Conservation (phyloP, 2,113 vertebrate species). For the Paramormyrops kingsleyae region DNA sequence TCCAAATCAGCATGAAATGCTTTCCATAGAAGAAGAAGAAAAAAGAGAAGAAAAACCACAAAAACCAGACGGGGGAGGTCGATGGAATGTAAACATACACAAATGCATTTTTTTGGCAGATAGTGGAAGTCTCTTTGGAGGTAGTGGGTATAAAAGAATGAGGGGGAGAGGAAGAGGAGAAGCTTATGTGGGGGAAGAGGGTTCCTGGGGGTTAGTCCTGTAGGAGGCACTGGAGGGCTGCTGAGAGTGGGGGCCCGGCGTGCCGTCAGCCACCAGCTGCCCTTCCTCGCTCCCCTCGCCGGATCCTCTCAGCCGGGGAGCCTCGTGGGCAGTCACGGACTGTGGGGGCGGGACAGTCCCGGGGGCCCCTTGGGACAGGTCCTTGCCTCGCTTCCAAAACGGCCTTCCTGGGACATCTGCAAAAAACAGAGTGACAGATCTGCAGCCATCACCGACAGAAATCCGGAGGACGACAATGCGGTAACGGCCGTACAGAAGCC, state of each 20-base stretch:
- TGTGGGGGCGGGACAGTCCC: conserved; percentile 26
- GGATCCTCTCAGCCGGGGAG: conserved; percentile 26
- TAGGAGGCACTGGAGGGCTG: conserved; percentile 50
- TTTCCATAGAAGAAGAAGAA: not conserved
- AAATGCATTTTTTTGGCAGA: conserved; percentile 62
- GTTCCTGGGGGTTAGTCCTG: conserved; percentile 62
- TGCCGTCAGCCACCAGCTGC: conserved; percentile 27
- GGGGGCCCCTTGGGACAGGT: conserved; percentile 28
- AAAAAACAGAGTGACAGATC: not conserved
- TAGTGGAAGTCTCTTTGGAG: conserved; percentile 56
- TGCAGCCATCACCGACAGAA: not conserved
- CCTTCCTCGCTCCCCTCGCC: conserved; percentile 36
- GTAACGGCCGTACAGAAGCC: not conserved
- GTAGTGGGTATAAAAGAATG: conserved; percentile 52
- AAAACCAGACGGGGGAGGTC: not conserved
- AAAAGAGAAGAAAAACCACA: not conserved
- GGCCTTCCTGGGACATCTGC: conserved; percentile 48
- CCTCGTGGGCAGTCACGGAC: conserved; percentile 46
- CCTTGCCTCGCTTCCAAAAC: conserved; percentile 48
- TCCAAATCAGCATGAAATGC: conserved; percentile 18
- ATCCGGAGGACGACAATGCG: not conserved
- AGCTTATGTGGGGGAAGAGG: conserved; percentile 43
- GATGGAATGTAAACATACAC: conserved; percentile 60
- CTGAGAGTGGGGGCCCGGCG: conserved; percentile 27
- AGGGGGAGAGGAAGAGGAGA: not conserved